Base-by-base conservation (phyloP, 2,797 vertebrate species). In the Sarcoramphus papa region DNA sequence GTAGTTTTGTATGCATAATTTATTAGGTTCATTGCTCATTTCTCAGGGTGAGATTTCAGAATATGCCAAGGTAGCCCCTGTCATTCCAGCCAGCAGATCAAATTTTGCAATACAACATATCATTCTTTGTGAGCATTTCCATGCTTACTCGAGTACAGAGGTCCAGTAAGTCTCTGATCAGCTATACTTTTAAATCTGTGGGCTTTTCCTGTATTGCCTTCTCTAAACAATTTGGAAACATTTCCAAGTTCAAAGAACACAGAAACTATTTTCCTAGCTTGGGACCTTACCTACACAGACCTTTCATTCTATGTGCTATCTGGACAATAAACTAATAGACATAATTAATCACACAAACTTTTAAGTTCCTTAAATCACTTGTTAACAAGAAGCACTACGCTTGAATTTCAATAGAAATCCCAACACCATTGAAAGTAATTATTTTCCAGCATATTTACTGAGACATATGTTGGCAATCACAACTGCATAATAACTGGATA, bases 21-120 rank as follows among this genome's bases (percentile, higher is more conserved):
- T 83, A 3, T 73, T 47, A 40, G 4, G 23, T 28, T 56, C 8
- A 31, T 2, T 2, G 33, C 11, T 91, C 30, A 63, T 50, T 81
- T 63, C 37, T 81, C 43, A 70, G 21, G 24, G 37, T n/a, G 37
- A 87, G 13, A 70, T 41, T 76, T 85, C 40, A 73, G 45, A 59
- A 53, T 11, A n/a, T 24, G 60, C 0, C 5, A 79, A 60, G 47
- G 4, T 0, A 2, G 40, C 7, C 30, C 56, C 48, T 40, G 10
- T 20, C 19, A 31, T 33, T 70, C 64, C 33, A 63, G 35, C 2
- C 64, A 70, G 18, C 24, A 79, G 60, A 69, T 8, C 7, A 24
- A 20, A 17, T 72, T 65, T 65, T 57, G 12, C 68, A 73, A 48
- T 43, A 50, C 12, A 85, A 56, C 8, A 2, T n/a, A 63, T 7